Conservation (phyloP, 2,888 invertebrate genomes). For the Silvanus unidentatus region DNA sequence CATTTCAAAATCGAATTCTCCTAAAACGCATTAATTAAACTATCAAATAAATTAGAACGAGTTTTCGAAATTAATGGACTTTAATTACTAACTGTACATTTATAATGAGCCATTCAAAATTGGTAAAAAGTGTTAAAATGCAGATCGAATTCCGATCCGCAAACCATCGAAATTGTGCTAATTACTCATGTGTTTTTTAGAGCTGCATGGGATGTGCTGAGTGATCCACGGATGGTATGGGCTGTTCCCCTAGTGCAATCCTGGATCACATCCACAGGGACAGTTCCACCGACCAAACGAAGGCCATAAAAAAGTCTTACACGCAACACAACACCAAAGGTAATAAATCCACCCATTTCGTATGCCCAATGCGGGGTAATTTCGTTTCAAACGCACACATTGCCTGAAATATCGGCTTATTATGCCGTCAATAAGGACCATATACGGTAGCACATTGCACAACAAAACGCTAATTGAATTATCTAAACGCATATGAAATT, state of each 20-base stretch:
- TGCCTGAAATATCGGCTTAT: too few species aligned
- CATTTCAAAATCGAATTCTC: too few species aligned
- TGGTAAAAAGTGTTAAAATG: not conserved
- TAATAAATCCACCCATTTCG: too few species aligned
- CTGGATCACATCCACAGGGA: constrained; percentile 58
- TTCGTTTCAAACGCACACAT: too few species aligned
- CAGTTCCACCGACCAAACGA: constrained; percentile 43
- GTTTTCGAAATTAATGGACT: not conserved
- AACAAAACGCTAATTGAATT: too few species aligned
- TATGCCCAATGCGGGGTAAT: too few species aligned
- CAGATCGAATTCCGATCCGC: not conserved
- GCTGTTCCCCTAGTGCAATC: constrained; percentile 60
- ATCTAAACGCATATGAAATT: too few species aligned
- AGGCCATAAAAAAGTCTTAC: constrained; percentile 27
- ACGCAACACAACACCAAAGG: constrained; percentile 13
- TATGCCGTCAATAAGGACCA: too few species aligned
- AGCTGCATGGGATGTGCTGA: constrained; percentile 12
- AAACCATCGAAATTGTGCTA: not conserved
- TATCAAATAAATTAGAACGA: not conserved
- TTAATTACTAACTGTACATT: not conserved
- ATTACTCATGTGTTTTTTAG: not conserved
- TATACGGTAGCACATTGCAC: too few species aligned
- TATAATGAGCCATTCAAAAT: not conserved
- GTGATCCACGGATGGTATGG: constrained; percentile 47
- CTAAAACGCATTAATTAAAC: not conserved